Base-by-base conservation (phyloP, 1,140 invertebrate species). In the Lepeophtheirus salmonis region DNA sequence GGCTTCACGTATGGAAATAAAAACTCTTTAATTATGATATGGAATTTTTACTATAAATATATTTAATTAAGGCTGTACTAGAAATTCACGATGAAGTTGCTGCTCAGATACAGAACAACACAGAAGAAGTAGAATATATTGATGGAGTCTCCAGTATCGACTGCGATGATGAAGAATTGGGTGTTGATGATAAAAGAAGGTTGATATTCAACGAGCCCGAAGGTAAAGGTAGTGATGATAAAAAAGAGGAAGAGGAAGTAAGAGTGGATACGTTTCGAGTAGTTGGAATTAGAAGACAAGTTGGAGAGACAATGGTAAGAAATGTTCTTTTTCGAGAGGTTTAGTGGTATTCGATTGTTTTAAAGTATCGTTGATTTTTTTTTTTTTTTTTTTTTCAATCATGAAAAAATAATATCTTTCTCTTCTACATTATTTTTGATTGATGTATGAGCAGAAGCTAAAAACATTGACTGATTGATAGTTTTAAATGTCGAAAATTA, bases 81-180 rank as follows among this genome's bases (percentile, higher is more conserved):
- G 57, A 60, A 24, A 51, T 60, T 13, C 57, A 60, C 30, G 57
- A 60, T 24, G 57, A 60, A 24, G 30, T 60, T 17, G 57, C 57
- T 13, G 57, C 57, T 14, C 57, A 60, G 16, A 60, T 60, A 20
- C 57, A 60, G 49, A 60, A 60, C 22, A 20, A 20, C 22, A 17
- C 18, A 16, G 57, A 60, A 21, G 57, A 21, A 50, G 57, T 60
- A 3, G 49, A 60, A 51, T 60, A 60, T 22, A 60, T 60, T 51
- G 57, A 60, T 41, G 57, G 57, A 2, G 57, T 60, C 16, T 51
- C 30, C 13, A 20, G 16, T 41, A 24, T 50, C 13, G 57, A 50
- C 12, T 21, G 30, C 13, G 57, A 60, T 23, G 57, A 60, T 17
- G 49, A 52, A 21, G 57, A 60, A 4, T 14, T 20, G 16, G 56